Base-by-base conservation (phyloP, 1,140 invertebrate species). In the Hylaeus volcanicus region DNA sequence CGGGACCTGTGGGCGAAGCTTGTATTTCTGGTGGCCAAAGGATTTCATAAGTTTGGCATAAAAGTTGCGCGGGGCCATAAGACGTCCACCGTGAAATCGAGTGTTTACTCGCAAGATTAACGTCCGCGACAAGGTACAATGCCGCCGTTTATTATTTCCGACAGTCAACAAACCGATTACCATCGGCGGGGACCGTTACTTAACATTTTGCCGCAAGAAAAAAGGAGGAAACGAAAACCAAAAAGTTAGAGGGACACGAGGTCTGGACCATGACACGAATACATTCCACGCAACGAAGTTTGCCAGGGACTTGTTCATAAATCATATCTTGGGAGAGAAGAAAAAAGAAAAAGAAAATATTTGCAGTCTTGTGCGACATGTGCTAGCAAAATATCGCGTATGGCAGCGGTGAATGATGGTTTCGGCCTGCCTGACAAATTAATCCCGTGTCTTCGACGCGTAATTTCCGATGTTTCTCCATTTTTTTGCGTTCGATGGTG, bases 71-170 rank as follows among this genome's bases (percentile, higher is more conserved):
- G 48, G 15, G 56, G 63, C 14, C 64, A 15, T 56, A 39, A 58
- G 64, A 63, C 51, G n/a, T 41, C 41, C 66, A 70, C 45, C 75
- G 55, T 60, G 45, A 82, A 86, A 64, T 78, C 65, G 55, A 55
- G 41, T 85, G 64, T 88, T 88, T 88, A 66, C 51, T 41, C 48
- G 56, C 15, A 12, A 80, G 66, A 88, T 87, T 88, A 83, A 66
- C 76, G 74, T 82, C 76, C 56, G 58, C 58, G 48, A 81, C 60
- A 65, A 73, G 37, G 11, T 12, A 85, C 64, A 83, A 85, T 81
- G 58, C 51, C 41, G 85, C 70, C 71, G 85, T 83, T 87, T 86
- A 86, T 86, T 84, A 84, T 78, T 72, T 86, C 85, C 74, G 56
- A 86, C 66, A 75, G 72, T 60, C 68, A 72, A 65, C 58, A 68